A percentile compares a stretch with the other conserved stretches of the same genome.
phyloP scores from a whole-genome alignment of 2,113 vertebrate species.

The Parus major region DNA sequence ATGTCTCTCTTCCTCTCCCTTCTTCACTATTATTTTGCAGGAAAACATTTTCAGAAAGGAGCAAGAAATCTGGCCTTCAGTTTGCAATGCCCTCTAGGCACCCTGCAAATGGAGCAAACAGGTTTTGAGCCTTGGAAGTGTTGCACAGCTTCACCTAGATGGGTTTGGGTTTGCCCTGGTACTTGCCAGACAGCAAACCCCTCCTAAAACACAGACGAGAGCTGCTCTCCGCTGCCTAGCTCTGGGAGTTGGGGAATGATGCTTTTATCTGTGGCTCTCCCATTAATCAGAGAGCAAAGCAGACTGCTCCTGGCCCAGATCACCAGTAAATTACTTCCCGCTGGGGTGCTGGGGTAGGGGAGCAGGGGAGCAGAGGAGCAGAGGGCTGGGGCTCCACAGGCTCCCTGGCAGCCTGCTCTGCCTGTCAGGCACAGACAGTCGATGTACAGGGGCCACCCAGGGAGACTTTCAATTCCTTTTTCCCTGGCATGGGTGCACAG shows the following conservation, averaged over 20 bases:
- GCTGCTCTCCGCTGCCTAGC: neutral
- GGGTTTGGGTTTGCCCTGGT: neutral
- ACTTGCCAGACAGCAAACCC: neutral
- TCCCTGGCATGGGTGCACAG: neutral
- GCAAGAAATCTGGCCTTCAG: neutral
- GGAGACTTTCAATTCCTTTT: constrained; percentile 6
- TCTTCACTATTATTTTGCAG: neutral
- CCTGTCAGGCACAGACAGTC: neutral
- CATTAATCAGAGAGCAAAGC: neutral
- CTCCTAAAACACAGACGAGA: neutral
- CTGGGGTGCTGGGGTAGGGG: neutral
- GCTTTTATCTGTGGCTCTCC: neutral
- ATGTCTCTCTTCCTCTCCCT: neutral
- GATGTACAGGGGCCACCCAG: constrained; percentile 15
- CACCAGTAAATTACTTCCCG: constrained; percentile 4
- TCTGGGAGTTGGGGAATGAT: fast-evolving
- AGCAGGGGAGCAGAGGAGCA: neutral
- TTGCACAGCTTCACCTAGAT: neutral
- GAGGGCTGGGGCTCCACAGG: neutral
- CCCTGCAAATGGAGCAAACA: neutral
- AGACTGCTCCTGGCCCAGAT: neutral
- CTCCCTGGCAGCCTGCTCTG: constrained; percentile 25
- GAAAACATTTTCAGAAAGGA: neutral
- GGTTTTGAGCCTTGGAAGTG: neutral
- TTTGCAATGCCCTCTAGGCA: neutral